Evolutionary conservation across 2,888 invertebrate genomes (phyloP), one percentile per base, ranked within the genome.

Genomic region (Yponomeuta sedellus): DNA sequence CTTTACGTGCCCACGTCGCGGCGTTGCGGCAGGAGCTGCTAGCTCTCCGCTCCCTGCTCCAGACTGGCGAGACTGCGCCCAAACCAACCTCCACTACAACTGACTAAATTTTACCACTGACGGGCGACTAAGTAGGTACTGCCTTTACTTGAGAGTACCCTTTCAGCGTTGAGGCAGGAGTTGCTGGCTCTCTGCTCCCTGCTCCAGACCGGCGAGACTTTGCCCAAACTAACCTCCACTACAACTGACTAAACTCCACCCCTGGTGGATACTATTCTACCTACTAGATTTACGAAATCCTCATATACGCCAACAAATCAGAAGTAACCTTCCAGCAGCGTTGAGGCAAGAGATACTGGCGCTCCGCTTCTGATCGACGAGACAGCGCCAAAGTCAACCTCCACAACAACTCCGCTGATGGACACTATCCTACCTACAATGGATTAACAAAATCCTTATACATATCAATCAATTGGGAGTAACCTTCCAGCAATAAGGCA

Each of bases 21-120:
- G 96, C 96, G 0, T 81, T 97, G 1, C 88, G 96, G 1, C 97
- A 97, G 79, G 97, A 97, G 77, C 93, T 95, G 0, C 91, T 95
- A 3, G 93, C 95, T 0, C 83, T 96, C 16, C 85, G 96, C 20
- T 94, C 95, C 64, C 86, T 96, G 72, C 83, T 96, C 8, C 88
- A 95, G 1, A 83, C 79, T 0, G 74, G 78, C 22, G 79, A 82
- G 16, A 79, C 79, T 61, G 59, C 71, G 0, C 73, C 78, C 0
- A 79, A 77, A 0, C 85, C 88, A 0, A 79, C 86, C 0, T 86
- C 88, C 25, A 89, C 90, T 0, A 88, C 79, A 0, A 88, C 58
- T 1, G 58, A 58, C 20, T 58, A 58, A 56, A 8, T 8, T 0
- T 25, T 5, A 25, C 25, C 25, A 4, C 25, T 4, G 25, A 25